Evolutionary conservation across 2,888 invertebrate species (phyloP), one percentile per base, ranked within the genome.

Genomic region (Loripinus fragilis): DNA sequence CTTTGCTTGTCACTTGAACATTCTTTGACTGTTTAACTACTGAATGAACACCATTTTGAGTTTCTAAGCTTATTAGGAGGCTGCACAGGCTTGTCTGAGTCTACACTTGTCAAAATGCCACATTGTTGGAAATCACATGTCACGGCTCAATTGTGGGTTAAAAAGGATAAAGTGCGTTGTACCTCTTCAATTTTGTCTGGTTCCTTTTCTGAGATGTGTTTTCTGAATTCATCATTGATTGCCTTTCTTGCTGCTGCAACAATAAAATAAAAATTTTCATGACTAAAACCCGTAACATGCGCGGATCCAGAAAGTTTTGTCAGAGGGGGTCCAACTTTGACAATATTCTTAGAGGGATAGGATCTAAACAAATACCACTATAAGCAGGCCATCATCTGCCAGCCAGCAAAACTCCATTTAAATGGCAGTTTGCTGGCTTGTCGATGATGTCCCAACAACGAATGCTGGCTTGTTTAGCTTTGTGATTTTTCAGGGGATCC

Each of bases 141-240:
- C 38, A 38, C 38, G 38, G 7, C 38, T 38, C 5, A 5, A 38
- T 5, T 38, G 38, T 12, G 38, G 5, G 38, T 38, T 12, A 8
- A 38, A 38, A 38, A 38, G 38, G 5, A 38, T 38, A 38, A 5
- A n/a, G n/a, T n/a, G n/a, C n/a, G n/a, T n/a, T 41, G 69, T 76
- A 89, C 89, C 86, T 88, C 78, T 69, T 85, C 74, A 45, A 88
- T 81, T 78, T 86, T 83, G 38, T 75, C 75, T 50, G 73, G 33
- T 71, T 88, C 86, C 55, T 76, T 45, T 50, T 84, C 82, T 69
- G 80, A 52, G 68, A 80, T 81, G 74, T 88, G 77, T 25, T 85
- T 86, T 68, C 77, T 87, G 78, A 88, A 89, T 81, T 88, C 89
- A 33, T 77, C 78, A 81, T 89, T 89, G 25, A 90, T 87, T 73